These are phyloP conservation scores for Drosophila kohkoa DNA, from an alignment of 1,140 invertebrate genomes.

Conservation along the genomic window DNA sequence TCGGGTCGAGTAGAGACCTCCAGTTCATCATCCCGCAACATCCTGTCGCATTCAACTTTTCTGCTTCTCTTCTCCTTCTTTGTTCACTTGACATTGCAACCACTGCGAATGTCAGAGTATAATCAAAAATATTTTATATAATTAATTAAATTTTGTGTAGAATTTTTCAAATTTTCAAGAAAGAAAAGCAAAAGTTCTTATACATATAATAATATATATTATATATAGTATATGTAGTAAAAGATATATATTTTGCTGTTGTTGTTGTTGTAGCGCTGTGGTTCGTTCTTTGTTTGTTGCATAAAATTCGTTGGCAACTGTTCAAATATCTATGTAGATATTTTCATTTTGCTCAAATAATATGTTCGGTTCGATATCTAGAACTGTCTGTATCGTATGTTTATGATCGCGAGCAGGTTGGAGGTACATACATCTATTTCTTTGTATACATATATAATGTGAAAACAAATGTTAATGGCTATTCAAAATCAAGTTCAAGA, in stretches of 20 bases:
- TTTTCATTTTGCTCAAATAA: conserved; percentile 62
- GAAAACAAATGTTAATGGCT: conserved; percentile 29
- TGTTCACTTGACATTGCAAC: conserved; percentile 42
- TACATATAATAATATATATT: conserved; percentile 27
- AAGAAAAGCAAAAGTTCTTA: conserved; percentile 47
- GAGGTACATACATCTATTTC: conserved; percentile 6
- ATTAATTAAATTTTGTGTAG: conserved; percentile 32
- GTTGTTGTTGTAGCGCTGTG: neutral
- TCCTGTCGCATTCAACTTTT: conserved; percentile 3
- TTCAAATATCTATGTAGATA: conserved; percentile 72
- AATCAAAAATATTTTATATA: conserved; percentile 12
- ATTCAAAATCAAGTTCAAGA: conserved; percentile 81
- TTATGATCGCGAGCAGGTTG: conserved; percentile 46
- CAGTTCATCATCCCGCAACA: conserved; percentile 10
- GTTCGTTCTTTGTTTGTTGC: conserved; percentile 51
- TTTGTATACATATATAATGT: conserved; percentile 15
- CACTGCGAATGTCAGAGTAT: conserved; percentile 35
- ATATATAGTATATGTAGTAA: conserved; percentile 28
- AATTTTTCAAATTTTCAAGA: neutral
- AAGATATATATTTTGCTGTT: conserved; percentile 43
- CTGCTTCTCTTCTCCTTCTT: neutral
- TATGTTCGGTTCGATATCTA: conserved; percentile 67
- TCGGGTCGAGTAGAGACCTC: neutral
- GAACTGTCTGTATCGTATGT: conserved; percentile 30
- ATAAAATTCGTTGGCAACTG: conserved; percentile 73